Base-by-base conservation (phyloP, 2,888 invertebrate species). In the Sesia apiformis region DNA sequence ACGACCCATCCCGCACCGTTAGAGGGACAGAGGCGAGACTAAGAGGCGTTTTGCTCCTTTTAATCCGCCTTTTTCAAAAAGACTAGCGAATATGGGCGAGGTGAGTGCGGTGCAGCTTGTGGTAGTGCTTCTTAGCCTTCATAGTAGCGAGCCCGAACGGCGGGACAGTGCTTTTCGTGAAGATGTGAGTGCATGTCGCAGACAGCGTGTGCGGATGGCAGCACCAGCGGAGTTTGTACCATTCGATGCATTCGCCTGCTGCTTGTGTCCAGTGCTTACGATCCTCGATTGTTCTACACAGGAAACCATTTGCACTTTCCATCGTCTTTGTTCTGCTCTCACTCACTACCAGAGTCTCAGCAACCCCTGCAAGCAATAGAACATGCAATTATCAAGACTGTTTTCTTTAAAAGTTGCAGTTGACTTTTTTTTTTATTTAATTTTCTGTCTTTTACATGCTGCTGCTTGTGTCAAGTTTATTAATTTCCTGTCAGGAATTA, bases 41-140 rank as follows among this genome's bases (percentile, higher is more conserved):
- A 75, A 81, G 76, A 79, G 84, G 84, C 87, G 87, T 82, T 82
- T 81, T 79, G 75, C 76, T 81, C 84, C 81, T 81, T 84, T 82
- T 78, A 79, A 78, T 81, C 83, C 84, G 82, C 84, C 86, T 86
- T 81, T 83, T 69, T 76, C 74, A 81, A 85, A 89, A 75, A 86
- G 80, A 85, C 85, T 87, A 81, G 79, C 78, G 83, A 86, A 84
- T 87, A 89, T 89, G 89, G 89, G 89, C 87, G 89, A 89, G 89
- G 89, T 89, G 88, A 89, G 89, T 89, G 84, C 78, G 72, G 83
- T 81, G 86, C 63, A 63, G 70, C 82, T 84, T 83, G 74, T 75
- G 76, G 87, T 87, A 88, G 85, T 84, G 85, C 73, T n/a, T 4
- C 65, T 74, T 80, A 77, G 78, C 70, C 71, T 81, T 81, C 78